Evolutionary conservation across 2,888 invertebrate genomes (phyloP), one percentile per base, ranked within the genome.

Genomic region (Agelastica alni): DNA sequence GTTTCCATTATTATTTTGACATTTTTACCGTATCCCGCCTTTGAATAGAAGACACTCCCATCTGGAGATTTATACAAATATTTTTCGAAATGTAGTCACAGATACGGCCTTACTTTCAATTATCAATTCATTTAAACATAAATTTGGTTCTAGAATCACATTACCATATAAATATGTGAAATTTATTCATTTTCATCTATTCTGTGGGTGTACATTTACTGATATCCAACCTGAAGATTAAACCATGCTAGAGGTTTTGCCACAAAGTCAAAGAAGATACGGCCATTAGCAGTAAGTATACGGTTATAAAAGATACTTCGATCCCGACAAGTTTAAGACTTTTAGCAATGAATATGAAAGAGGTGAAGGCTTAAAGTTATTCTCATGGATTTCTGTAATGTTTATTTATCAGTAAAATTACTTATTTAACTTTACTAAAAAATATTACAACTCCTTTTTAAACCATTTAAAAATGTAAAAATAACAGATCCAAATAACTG

Each of bases 121-220:
- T 39, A 48, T 48, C 48, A 12, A 28, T 39, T 48, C 9, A 13
- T 47, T 39, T 16, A 28, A 39, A 47, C 37, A 47, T 47, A 47
- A 28, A 39, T 48, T 48, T 13, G 39, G 39, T 26, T 16, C 18
- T 13, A 22, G 26, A 45, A 34, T 22, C 44, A 20, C 13, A 48
- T 48, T 48, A 39, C 39, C 48, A 48, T 48, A 37, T 48, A 48
- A 48, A 48, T 48, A 48, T 26, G 48, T 48, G 37, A 39, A 26
- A 48, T 48, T 48, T 48, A 48, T 48, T 48, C 39, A 28, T 39
- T 48, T 39, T 48, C 31, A 31, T 48, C 48, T 31, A 7, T 12
- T 30, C 48, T 31, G 39, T 48, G 48, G 48, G 48, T 48, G 48
- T 48, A 31, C n/a, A n/a, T n/a, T n/a, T n/a, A n/a, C n/a, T n/a